Base-by-base conservation (phyloP, 2,888 invertebrate genomes). In the Scrobipalpa atriplicella region DNA sequence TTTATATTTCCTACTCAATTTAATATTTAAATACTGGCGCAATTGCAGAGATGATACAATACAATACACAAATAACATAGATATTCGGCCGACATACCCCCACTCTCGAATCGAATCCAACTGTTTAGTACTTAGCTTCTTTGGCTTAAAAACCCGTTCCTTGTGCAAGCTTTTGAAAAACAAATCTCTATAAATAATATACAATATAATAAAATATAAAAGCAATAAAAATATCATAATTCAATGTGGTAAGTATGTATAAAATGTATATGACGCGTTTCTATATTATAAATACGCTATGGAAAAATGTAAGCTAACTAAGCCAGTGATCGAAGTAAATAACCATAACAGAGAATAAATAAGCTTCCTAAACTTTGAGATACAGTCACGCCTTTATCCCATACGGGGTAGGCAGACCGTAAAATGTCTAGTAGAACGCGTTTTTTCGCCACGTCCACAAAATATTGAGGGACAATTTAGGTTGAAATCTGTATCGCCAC, bases 91-190 rank as follows among this genome's bases (percentile, higher is more conserved):
- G 71, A 90, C 90, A 85, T 94, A 98, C 98, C 98, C 98, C 90
- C 95, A 94, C 88, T 97, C 96, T 82, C 96, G 95, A 75, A 98
- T 95, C 76, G 96, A 96, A 85, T 96, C 96, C 81, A 98, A 94
- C 86, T 98, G 98, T 85, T 97, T 96, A 82, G 95, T 95, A 76
- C 95, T 96, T 75, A 98, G 94, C 80, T 95, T 95, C 83, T 96
- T 95, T 68, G 97, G 96, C 85, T 97, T 85, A 87, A 85, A 89
- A 73, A 83, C 74, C 80, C 74, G 85, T 78, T 90, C 90, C 90
- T 86, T 87, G 84, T 84, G 90, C 78, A 84, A 84, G 90, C 90
- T 90, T 87, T 80, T 77, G 78, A 77, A 83, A 79, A 82, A 84
- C 80, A 85, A 85, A 82, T 19, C 36, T 67, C 38, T 67, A 64